Conservation (phyloP, 2,888 invertebrate species). For the Theodoxus fluviatilis region DNA sequence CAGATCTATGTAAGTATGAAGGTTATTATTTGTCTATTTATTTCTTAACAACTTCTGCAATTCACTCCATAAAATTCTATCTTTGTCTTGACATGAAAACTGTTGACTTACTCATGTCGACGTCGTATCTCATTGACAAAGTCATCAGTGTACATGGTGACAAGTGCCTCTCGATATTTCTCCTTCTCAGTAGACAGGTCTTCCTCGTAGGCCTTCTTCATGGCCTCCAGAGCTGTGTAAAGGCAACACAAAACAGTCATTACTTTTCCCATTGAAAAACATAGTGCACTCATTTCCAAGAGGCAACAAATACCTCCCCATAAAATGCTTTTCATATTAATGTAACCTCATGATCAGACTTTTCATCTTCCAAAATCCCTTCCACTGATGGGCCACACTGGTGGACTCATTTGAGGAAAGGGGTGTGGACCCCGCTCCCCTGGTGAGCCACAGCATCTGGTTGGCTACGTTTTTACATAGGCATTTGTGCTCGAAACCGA, state of each 20-base stretch:
- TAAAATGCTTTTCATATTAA: neutral
- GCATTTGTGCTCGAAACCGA: no score
- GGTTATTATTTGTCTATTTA: no score
- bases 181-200: constrained; percentile 65
- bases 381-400: no score
- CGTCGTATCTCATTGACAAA: constrained; percentile 53
- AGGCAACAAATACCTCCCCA: neutral
- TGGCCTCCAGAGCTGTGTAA: constrained; percentile 82
- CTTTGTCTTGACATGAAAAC: no score
- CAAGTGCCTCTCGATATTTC: constrained; percentile 78
- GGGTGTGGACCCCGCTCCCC: no score
- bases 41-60: no score
- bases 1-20: no score
- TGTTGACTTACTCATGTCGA: constrained; percentile 55
- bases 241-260: neutral
- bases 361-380: no score
- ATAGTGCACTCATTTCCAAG: no score
- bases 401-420: no score
- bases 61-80: no score
- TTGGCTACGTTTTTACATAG: neutral
- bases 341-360: neutral
- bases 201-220: constrained; percentile 92
- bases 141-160: constrained; percentile 57
- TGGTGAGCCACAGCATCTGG: neutral
- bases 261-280: no score